Conservation (phyloP, 2,113 vertebrate species). For the Rana temporaria region DNA sequence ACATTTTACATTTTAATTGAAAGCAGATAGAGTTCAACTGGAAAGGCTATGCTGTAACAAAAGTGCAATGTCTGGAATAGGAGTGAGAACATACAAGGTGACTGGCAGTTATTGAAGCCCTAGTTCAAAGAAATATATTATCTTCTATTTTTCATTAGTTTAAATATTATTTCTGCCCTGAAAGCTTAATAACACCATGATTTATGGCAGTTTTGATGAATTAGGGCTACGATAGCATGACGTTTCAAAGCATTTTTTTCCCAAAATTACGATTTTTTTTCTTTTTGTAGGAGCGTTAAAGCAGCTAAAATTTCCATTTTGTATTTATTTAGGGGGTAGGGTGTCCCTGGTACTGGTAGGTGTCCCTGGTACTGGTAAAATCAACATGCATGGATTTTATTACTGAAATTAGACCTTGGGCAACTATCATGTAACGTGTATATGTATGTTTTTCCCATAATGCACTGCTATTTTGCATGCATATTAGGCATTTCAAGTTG, state of each 20-base stretch:
- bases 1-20: slow-evolving; percentile 53
- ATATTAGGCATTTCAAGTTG: not conserved
- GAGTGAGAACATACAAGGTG: slow-evolving; percentile 1
- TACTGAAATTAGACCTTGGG: slow-evolving; percentile 3
- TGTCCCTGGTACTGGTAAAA: slow-evolving; percentile 16
- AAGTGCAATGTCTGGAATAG: slow-evolving; percentile 41
- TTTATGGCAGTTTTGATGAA: slow-evolving; percentile 33
- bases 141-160: slow-evolving; percentile 49
- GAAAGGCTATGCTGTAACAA: slow-evolving; percentile 50
- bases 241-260: slow-evolving; percentile 10
- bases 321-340: slow-evolving; percentile 1
- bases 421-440: not conserved
- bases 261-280: not conserved
- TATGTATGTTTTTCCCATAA: not conserved
- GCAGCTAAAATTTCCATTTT: not conserved
- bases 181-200: slow-evolving; percentile 43
- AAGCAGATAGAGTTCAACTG: slow-evolving; percentile 53
- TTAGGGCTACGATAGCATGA: slow-evolving; percentile 18
- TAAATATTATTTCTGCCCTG: slow-evolving; percentile 41
- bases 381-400: slow-evolving; percentile 29
- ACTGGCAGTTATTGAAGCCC: slow-evolving; percentile 50
- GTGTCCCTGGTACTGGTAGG: slow-evolving; percentile 20
- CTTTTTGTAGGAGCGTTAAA: not conserved
- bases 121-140: slow-evolving; percentile 56
- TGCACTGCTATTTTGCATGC: not conserved